Conservation (phyloP, 2,797 vertebrate genomes). For the Mionectes olivaceus region DNA sequence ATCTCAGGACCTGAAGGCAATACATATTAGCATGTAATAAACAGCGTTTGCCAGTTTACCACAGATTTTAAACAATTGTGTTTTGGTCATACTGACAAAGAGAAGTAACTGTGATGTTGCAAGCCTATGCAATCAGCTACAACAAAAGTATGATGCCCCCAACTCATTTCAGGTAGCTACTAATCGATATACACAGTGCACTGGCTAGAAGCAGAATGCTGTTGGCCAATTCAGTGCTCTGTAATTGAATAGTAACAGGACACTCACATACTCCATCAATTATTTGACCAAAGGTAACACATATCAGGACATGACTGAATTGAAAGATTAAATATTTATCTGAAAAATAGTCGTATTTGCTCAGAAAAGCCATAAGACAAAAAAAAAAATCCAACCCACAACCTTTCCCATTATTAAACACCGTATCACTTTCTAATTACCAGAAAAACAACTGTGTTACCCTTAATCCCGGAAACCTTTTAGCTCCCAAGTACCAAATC, state of each 20-base stretch:
- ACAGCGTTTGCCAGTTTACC: neutral
- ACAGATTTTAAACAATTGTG: neutral
- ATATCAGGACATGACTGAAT: neutral
- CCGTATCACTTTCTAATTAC: neutral
- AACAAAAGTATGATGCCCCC: neutral
- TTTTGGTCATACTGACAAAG: neutral
- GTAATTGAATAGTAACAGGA: neutral
- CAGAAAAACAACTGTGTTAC: neutral
- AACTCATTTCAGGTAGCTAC: neutral
- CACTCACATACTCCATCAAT: neutral
- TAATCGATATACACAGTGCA: rapidly evolving
- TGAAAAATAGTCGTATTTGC: neutral
- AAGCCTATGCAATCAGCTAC: neutral
- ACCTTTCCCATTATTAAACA: neutral
- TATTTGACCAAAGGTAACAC: neutral
- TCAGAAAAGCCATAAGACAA: neutral
- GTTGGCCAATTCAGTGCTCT: neutral
- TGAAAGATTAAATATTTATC: neutral
- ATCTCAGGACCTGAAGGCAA: neutral
- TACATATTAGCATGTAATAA: neutral
- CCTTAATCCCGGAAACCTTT: neutral
- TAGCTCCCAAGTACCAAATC: neutral
- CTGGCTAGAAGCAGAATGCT: neutral
- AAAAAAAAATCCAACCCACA: neutral
- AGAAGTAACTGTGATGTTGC: neutral